Percentiles rank a stretch among this genome's conserved stretches.
Conservation (phyloP, 2,797 vertebrate species). For the Sebastes nivosus region DNA sequence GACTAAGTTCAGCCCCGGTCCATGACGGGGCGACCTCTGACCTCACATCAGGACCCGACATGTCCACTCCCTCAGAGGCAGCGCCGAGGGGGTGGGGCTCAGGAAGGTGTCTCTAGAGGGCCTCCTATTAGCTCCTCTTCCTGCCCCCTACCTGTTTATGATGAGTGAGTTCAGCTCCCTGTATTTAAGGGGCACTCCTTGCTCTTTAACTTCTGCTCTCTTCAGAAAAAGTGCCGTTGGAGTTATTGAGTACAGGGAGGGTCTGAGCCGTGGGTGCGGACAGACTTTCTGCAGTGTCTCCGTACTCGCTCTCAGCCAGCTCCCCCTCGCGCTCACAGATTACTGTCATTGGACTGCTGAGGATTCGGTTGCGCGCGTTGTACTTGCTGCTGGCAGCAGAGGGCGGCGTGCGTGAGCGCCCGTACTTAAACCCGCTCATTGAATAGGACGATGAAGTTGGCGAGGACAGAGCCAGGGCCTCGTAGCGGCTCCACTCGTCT, state of each 20-base stretch:
- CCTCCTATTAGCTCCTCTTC: conserved; percentile 34
- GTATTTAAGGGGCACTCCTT: conserved; percentile 13
- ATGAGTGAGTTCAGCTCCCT: conserved; percentile 46
- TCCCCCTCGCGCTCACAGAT: conserved; percentile 97
- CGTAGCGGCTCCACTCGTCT: conserved; percentile 92
- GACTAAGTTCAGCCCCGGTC: conserved; percentile 35
- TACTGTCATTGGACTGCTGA: conserved; percentile 98
- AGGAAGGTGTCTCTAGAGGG: conserved; percentile 35
- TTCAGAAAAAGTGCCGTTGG: conserved; percentile 79
- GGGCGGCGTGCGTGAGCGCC: conserved; percentile 92
- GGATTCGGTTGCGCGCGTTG: conserved; percentile 91
- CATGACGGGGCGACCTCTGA: conserved; percentile 40
- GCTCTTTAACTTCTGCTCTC: conserved; percentile 80
- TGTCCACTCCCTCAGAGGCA: conserved; percentile 39
- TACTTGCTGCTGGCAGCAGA: conserved; percentile 98
- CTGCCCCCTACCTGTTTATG: conserved; percentile 25
- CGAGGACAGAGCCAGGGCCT: conserved; percentile 87
- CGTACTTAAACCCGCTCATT: conserved; percentile 84
- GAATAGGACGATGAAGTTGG: conserved; percentile 84
- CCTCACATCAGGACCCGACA: conserved; percentile 32
- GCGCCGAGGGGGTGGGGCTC: conserved; percentile 17
- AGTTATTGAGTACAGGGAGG: conserved; percentile 67
- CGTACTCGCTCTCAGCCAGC: conserved; percentile 72
- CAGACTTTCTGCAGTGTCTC: conserved; percentile 47
- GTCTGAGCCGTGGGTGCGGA: conserved; percentile 26